Conservation (phyloP, 2,888 invertebrate species). For the Resseliella maxima region DNA sequence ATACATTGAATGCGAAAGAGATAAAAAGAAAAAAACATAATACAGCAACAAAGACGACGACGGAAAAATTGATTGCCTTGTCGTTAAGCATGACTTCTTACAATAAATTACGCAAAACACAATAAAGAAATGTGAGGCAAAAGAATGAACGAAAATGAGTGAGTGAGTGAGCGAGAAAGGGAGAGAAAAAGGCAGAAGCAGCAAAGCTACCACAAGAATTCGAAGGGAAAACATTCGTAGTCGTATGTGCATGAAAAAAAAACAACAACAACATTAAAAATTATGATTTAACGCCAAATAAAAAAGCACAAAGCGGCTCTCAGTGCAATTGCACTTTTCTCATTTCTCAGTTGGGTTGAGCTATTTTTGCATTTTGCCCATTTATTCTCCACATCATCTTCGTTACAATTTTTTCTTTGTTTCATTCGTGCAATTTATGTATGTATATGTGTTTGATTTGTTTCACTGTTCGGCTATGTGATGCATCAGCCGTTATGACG, state of each 20-base stretch:
- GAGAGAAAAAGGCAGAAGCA: background rate
- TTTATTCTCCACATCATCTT: background rate
- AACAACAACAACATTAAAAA: background rate
- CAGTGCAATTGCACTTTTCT: conserved; percentile 7
- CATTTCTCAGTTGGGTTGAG: background rate
- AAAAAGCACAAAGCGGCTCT: background rate
- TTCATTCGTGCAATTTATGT: background rate
- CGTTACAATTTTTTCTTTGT: background rate
- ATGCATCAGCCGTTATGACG: background rate
- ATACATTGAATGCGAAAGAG: too few species aligned
- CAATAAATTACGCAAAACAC: conserved; percentile 28
- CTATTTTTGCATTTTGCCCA: conserved; percentile 9
- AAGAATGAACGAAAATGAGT: background rate
- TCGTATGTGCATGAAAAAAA: background rate
- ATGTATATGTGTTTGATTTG: background rate
- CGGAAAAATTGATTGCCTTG: conserved; percentile 27
- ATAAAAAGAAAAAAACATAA: too few species aligned
- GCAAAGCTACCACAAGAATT: background rate
- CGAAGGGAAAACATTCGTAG: background rate
- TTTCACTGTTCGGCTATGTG: background rate
- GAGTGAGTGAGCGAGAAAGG: background rate
- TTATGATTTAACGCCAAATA: conserved; percentile 48
- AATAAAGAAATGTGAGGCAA: background rate
- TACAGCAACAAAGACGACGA: too few species aligned
- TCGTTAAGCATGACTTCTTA: conserved; percentile 51